These are phyloP conservation scores for Megaleporinus macrocephalus DNA, from an alignment of 2,113 vertebrate genomes.

Conservation along the genomic window DNA sequence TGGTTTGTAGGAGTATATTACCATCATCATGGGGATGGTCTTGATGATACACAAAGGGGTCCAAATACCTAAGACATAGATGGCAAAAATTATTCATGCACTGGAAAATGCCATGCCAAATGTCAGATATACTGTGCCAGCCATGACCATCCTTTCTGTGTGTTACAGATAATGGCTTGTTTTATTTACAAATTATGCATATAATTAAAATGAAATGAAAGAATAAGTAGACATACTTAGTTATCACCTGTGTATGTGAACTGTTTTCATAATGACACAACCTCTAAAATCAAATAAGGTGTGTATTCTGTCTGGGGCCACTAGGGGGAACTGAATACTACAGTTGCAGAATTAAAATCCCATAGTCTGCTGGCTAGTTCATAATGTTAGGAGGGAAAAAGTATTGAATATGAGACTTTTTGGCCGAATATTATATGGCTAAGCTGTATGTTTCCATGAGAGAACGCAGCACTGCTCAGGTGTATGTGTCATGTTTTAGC, in stretches of 20 bases:
- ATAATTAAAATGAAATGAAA: background rate
- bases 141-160: background rate
- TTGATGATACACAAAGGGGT: slow-evolving; percentile 32
- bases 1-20: background rate
- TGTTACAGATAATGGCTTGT: slow-evolving; percentile 4
- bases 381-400: background rate
- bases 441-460: background rate
- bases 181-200: slow-evolving; percentile 3
- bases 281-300: background rate
- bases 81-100: slow-evolving; percentile 48
- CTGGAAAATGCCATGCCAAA: slow-evolving; percentile 42
- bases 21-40: slow-evolving; percentile 20
- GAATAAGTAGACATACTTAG: background rate
- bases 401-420: background rate
- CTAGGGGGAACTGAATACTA: slow-evolving; percentile 44
- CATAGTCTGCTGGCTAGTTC: no score
- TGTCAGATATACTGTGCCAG: slow-evolving; percentile 31
- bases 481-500: background rate
- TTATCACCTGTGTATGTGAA: background rate
- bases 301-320: slow-evolving; percentile 14
- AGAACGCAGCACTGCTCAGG: background rate
- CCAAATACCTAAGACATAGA: slow-evolving; percentile 34
- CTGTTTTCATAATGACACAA: background rate
- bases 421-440: background rate
- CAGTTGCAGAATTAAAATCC: background rate